Conservation (phyloP, 92 coral and sea anemone genomes). For the Hydrozoanthus gracilis region DNA sequence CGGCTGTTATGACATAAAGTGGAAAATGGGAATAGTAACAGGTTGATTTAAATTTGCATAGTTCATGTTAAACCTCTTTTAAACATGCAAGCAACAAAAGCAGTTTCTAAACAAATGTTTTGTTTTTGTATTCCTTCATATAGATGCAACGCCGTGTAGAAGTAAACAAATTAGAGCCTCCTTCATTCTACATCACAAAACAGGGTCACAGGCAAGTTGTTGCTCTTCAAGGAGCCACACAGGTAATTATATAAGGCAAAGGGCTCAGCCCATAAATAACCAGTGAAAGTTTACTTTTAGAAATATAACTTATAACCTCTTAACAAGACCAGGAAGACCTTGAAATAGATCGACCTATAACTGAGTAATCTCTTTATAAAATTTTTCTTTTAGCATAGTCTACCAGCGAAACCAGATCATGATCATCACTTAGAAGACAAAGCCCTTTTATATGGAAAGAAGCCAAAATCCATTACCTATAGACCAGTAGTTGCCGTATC, state of each 20-base stretch:
- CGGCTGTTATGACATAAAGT: no score
- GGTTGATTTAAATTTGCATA: neutral
- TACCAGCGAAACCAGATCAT: conserved; percentile 25
- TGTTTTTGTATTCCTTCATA: no score
- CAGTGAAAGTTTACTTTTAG: neutral
- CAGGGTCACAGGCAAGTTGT: conserved; percentile 31
- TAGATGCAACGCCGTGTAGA: conserved; percentile 66
- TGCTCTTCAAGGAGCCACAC: conserved; percentile 29
- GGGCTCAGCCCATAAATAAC: neutral
- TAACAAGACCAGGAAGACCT: no score
- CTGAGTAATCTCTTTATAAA: neutral
- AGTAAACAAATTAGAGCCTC: conserved; percentile 71
- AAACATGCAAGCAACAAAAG: no score
- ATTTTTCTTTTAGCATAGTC: neutral
- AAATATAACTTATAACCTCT: no score
- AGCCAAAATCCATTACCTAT: conserved; percentile 56
- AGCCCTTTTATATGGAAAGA: conserved; percentile 65
- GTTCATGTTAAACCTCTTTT: no score
- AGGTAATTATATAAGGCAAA: neutral
- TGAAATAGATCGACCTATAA: no score
- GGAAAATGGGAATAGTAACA: neutral
- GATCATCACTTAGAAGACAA: conserved; percentile 44
- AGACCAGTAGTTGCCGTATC: conserved; percentile 76
- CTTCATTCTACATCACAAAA: conserved; percentile 70
- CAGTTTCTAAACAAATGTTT: no score